Percentiles rank a stretch among this genome's conserved stretches.
These are phyloP conservation scores for Enteromius paludinosus DNA, from an alignment of 2,797 vertebrate genomes.

Conservation along the genomic window DNA sequence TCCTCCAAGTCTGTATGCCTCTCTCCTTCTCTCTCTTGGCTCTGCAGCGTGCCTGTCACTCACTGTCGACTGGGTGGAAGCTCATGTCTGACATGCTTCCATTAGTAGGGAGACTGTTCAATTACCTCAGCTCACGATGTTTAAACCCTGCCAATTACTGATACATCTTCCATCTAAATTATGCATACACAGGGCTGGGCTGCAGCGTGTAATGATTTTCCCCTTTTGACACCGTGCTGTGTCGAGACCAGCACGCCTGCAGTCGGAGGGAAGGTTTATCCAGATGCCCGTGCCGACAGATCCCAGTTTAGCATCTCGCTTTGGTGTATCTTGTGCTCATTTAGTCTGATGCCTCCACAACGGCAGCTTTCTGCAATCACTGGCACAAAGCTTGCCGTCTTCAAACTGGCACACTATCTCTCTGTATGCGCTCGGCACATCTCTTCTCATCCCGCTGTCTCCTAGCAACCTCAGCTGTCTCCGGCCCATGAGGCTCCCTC, in stretches of 20 bases:
- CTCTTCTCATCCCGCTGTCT: conserved; percentile 71
- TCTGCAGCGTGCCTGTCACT: conserved; percentile 58
- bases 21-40: conserved; percentile 27
- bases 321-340: conserved; percentile 41
- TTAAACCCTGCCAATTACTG: conserved; percentile 85
- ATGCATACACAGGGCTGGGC: conserved; percentile 79
- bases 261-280: conserved; percentile 28
- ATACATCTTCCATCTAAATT: conserved; percentile 82
- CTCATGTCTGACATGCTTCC: conserved; percentile 83
- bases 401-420: conserved; percentile 62
- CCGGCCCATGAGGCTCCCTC: conserved; percentile 66
- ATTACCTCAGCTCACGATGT: conserved; percentile 83
- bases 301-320: neutral
- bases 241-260: conserved; percentile 61
- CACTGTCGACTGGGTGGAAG: conserved; percentile 71
- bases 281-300: conserved; percentile 16
- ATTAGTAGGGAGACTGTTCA: conserved; percentile 83
- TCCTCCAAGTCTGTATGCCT: conserved; percentile 22
- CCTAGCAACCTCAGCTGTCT: conserved; percentile 78
- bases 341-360: conserved; percentile 54
- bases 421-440: conserved; percentile 62
- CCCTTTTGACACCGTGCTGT: conserved; percentile 73
- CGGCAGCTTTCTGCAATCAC: conserved; percentile 61
- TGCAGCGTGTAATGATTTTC: conserved; percentile 74
- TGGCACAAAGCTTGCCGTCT: conserved; percentile 63